These are phyloP conservation scores for Mesaphorura yosii DNA, from an alignment of 1,140 invertebrate genomes.

Conservation along the genomic window DNA sequence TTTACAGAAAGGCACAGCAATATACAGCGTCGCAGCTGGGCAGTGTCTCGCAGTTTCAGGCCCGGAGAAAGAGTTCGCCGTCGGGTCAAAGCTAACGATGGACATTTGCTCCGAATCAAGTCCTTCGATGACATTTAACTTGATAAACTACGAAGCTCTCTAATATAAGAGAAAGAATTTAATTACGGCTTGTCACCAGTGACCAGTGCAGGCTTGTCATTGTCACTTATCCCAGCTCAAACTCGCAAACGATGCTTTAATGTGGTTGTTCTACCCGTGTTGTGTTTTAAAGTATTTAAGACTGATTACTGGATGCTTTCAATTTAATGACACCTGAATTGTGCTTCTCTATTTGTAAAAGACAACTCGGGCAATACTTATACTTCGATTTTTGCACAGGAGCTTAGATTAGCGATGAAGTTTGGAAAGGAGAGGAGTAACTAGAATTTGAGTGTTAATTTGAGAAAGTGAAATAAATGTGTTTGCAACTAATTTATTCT, in stretches of 20 bases:
- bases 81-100: constrained; percentile 31
- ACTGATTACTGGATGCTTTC: not conserved
- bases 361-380: not conserved
- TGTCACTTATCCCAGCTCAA: no score
- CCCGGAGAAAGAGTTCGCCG: constrained; percentile 4
- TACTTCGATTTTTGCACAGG: no score
- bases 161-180: not conserved
- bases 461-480: no score
- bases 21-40: constrained; percentile 76
- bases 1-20: constrained; percentile 51
- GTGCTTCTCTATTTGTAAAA: not conserved
- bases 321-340: not conserved
- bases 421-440: not conserved
- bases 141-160: not conserved
- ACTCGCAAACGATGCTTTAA: no score
- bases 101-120: constrained; percentile 31
- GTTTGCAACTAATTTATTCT: no score
- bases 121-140: constrained; percentile 2
- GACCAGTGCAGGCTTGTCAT: not conserved
- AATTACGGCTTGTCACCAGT: not conserved
- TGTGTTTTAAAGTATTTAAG: not conserved
- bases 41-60: constrained; percentile 53
- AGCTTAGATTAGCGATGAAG: not conserved
- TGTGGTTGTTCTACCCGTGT: not conserved
- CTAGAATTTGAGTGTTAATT: not conserved